Evolutionary conservation across 2,113 vertebrate genomes (phyloP).

Genomic region (Ursus arctos): DNA sequence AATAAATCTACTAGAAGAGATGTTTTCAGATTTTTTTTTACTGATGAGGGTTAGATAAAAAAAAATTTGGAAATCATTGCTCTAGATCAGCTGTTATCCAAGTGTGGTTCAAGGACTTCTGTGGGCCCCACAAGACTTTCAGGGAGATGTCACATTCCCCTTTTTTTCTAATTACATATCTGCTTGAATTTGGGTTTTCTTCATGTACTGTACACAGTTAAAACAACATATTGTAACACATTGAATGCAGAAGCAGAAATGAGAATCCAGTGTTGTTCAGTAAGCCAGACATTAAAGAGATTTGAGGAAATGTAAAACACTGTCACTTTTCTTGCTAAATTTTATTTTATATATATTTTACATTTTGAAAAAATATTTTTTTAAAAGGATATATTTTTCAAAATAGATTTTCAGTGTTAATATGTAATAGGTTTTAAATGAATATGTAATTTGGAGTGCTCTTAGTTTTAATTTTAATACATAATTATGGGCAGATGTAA

Average conservation of each 20-base stretch:
- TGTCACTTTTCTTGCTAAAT: background rate
- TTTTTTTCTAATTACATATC: background rate
- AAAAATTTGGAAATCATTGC: background rate
- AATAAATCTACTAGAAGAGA: background rate
- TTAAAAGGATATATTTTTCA: background rate
- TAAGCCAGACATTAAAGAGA: background rate
- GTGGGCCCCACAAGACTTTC: background rate
- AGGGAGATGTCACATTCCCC: background rate
- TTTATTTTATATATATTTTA: background rate
- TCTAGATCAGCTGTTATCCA: background rate
- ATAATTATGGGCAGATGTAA: background rate
- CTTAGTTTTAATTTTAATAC: background rate
- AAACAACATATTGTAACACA: background rate
- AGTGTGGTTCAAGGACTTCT: background rate
- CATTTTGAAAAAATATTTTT: slow-evolving; percentile 1
- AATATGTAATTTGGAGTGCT: background rate
- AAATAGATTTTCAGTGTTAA: background rate
- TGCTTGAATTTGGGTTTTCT: background rate
- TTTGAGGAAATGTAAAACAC: background rate
- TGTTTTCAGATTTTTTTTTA: slow-evolving; percentile 28
- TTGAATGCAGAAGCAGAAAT: slow-evolving; percentile 1
- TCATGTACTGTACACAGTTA: background rate
- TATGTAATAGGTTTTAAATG: background rate
- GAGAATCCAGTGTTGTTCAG: background rate
- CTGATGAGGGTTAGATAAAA: background rate